Conservation (phyloP, 2,888 invertebrate species). For the Caenorhabditis macrosperma region DNA sequence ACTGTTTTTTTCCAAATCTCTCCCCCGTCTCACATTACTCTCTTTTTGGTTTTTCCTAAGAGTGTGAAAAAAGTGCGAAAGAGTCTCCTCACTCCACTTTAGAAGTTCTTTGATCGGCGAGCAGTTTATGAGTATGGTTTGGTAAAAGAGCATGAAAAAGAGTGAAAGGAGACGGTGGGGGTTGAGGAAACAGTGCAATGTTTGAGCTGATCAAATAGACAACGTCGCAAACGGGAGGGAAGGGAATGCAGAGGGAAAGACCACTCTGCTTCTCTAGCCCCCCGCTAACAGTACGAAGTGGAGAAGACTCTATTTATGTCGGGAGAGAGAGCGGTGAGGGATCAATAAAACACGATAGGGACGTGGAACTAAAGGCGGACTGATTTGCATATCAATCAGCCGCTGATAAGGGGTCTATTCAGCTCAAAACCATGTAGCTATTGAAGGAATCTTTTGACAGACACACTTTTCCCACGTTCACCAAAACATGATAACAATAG, state of each 20-base stretch:
- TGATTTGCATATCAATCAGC: not conserved
- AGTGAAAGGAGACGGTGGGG: not conserved
- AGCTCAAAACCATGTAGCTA: too few species aligned
- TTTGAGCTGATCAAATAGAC: slow-evolving; percentile 48
- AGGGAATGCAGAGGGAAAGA: slow-evolving; percentile 6
- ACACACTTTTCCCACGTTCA: not conserved
- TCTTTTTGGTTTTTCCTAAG: not conserved
- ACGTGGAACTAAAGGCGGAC: not conserved
- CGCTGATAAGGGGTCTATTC: too few species aligned
- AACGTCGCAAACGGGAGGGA: slow-evolving; percentile 32
- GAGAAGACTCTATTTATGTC: slow-evolving; percentile 15
- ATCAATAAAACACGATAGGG: slow-evolving; percentile 31
- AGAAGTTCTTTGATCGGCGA: slow-evolving; percentile 40
- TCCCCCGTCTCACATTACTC: slow-evolving; percentile 3
- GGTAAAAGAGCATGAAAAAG: slow-evolving; percentile 28
- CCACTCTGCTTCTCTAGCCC: slow-evolving; percentile 31
- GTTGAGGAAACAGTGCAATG: slow-evolving; percentile 21
- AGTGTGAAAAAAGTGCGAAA: too few species aligned
- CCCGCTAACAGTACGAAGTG: slow-evolving; percentile 13
- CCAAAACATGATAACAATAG: not conserved
- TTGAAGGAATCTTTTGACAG: too few species aligned
- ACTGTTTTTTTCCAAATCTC: not conserved
- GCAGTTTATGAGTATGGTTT: slow-evolving; percentile 35
- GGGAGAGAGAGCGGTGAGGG: too few species aligned
- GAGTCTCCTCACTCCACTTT: too few species aligned